These are phyloP conservation scores for Catagonus wagneri DNA, from an alignment of 2,113 vertebrate genomes.

Conservation along the genomic window DNA sequence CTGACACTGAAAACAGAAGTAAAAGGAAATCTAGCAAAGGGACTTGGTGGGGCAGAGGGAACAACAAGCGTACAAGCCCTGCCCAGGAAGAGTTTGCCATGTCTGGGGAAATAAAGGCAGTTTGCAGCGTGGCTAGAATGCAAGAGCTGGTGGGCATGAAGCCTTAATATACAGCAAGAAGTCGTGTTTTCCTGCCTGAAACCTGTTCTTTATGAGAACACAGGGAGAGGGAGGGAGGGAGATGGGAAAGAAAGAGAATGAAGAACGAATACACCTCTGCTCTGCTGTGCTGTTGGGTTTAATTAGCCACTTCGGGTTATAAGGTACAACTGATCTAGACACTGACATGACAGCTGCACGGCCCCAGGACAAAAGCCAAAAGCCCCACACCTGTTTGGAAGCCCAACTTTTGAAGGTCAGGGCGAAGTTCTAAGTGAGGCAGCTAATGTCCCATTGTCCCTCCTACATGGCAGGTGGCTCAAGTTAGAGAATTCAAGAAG, in stretches of 20 bases:
- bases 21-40: not conserved
- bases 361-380: constrained; percentile 25
- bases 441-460: not conserved
- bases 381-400: not conserved
- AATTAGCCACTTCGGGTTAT: not conserved
- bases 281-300: not conserved
- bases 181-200: not conserved
- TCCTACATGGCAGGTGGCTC: not conserved
- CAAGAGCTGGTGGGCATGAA: not conserved
- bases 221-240: too few relatives aligned
- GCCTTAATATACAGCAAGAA: accelerated
- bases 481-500: not conserved
- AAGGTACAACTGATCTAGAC: not conserved
- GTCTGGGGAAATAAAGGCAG: not conserved
- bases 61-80: not conserved
- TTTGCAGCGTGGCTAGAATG: accelerated
- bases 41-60: not conserved
- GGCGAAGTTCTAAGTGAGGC: not conserved
- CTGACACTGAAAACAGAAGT: not conserved
- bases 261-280: not conserved
- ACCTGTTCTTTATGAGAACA: not conserved
- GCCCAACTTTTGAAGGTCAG: constrained; percentile 25
- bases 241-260: not conserved
- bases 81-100: not conserved
- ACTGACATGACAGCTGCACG: not conserved